phyloP scores from a whole-genome alignment of 2,888 invertebrate species.

The Acleris sparsana region DNA sequence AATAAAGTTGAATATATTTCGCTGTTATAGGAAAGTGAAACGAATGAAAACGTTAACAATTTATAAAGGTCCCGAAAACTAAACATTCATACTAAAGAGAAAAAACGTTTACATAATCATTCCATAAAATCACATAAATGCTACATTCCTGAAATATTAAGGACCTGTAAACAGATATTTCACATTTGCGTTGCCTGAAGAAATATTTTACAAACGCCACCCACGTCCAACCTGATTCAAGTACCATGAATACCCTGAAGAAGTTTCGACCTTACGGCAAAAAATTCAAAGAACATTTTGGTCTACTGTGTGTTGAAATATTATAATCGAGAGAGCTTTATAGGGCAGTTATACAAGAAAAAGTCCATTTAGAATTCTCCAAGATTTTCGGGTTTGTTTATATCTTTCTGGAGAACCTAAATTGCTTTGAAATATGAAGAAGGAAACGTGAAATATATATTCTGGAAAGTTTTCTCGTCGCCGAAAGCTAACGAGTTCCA shows the following conservation, averaged over 20 bases:
- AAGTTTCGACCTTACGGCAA: constrained; percentile 15
- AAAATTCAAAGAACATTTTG: constrained; percentile 6
- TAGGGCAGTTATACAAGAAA: constrained; percentile 35
- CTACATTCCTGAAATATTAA: constrained; percentile 8
- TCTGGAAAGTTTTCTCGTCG: neutral
- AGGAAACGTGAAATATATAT: constrained; percentile 18
- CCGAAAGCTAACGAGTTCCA: neutral
- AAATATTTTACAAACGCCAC: constrained; percentile 23
- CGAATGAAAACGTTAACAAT: no score
- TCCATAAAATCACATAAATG: neutral
- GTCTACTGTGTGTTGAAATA: constrained; percentile 6
- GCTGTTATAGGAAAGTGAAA: no score
- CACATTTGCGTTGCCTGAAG: neutral
- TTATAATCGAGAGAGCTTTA: constrained; percentile 31
- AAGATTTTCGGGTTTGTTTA: constrained; percentile 28
- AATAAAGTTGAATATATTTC: no score
- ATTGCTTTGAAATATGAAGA: constrained; percentile 25
- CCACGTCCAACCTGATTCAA: constrained; percentile 11
- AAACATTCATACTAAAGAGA: neutral
- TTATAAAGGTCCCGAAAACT: no score
- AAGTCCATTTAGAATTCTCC: constrained; percentile 32
- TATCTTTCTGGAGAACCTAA: constrained; percentile 22
- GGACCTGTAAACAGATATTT: constrained; percentile 20
- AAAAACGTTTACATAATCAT: neutral
- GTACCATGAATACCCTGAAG: neutral